Evolutionary conservation across 2,113 vertebrate genomes (phyloP), one percentile per base, ranked within the genome.

Genomic region (Misgurnus anguillicaudatus): DNA sequence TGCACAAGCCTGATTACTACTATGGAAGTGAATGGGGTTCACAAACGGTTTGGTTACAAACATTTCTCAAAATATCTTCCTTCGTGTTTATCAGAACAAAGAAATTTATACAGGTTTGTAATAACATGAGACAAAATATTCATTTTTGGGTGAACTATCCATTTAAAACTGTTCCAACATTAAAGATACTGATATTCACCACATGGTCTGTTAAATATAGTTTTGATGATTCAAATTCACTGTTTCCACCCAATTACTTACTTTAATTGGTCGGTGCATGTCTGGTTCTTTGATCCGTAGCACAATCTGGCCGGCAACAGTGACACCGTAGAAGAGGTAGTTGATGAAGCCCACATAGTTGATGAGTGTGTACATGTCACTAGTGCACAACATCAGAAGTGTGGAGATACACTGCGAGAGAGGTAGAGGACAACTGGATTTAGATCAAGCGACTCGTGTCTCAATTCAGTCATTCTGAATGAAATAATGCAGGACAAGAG

Each of bases 291-390:
- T 95, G 86, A 93, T 88, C 38, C 96, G 92, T 75, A 97, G 92
- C 9, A 96, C 95, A 38, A 97, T 95, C 91, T 96, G 95, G 78
- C 96, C 96, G 0, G 96, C 95, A 3, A 97, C 90, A 0, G 96
- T 95, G 72, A 97, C 94, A 4, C 96, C 96, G 0, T 97, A 97
- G 89, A 97, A 97, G 86, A 97, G 93, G 92, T 97, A 97, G 92
- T 97, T 97, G 91, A 97, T 96, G 90, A 97, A 97, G 64, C 96
- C 96, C 74, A 97, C 96, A 0, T 97, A 97, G 91, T 96, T 97
- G 89, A 97, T 97, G 82, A 98, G 95, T 0, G 96, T 97, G 93
- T 98, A 97, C 87, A 97, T 98, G 90, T 98, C 96, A 4, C 96
- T 95, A 83, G 96, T 98, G 88, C 95, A 95, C 89, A 97, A 90